Evolutionary conservation across 2,113 vertebrate genomes (phyloP).

Genomic region (Larimichthys crocea): DNA sequence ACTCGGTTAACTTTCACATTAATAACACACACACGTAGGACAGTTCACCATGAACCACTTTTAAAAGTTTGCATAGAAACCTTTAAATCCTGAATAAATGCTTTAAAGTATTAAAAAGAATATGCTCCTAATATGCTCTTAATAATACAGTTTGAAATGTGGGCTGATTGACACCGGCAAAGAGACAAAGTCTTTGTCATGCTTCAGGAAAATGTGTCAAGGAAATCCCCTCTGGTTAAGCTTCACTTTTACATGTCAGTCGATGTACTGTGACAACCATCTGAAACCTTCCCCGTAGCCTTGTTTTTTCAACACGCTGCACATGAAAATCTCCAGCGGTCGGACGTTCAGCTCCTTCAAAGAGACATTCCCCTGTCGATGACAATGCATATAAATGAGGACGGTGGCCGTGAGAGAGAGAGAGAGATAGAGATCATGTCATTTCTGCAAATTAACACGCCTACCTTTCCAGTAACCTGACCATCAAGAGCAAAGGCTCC

Average conservation of each 20-base stretch:
- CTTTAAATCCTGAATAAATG: conserved; percentile 49
- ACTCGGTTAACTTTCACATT: conserved; percentile 25
- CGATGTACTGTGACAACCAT: conserved; percentile 97
- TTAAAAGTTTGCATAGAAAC: conserved; percentile 72
- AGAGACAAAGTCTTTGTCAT: conserved; percentile 25
- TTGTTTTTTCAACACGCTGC: conserved; percentile 95
- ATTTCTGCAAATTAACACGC: neutral
- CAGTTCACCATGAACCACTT: conserved; percentile 47
- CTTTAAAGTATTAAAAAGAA: conserved; percentile 25
- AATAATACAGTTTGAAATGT: conserved; percentile 11
- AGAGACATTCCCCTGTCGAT: conserved; percentile 88
- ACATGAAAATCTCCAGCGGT: conserved; percentile 99
- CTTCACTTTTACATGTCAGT: conserved; percentile 82
- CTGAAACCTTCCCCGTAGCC: conserved; percentile 97
- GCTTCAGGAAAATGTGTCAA: conserved; percentile 17
- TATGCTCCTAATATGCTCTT: conserved; percentile 16
- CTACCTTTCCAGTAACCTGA: conserved; percentile 94
- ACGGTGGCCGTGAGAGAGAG: neutral
- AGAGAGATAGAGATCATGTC: neutral
- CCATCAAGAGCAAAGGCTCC: conserved; percentile 93
- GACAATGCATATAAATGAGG: conserved; percentile 11
- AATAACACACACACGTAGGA: conserved; percentile 24
- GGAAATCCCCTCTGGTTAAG: conserved; percentile 22
- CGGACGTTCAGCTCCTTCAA: conserved; percentile 91
- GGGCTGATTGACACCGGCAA: conserved; percentile 26